phyloP scores from a whole-genome alignment of 2,113 vertebrate species.

The Mus pahari region DNA sequence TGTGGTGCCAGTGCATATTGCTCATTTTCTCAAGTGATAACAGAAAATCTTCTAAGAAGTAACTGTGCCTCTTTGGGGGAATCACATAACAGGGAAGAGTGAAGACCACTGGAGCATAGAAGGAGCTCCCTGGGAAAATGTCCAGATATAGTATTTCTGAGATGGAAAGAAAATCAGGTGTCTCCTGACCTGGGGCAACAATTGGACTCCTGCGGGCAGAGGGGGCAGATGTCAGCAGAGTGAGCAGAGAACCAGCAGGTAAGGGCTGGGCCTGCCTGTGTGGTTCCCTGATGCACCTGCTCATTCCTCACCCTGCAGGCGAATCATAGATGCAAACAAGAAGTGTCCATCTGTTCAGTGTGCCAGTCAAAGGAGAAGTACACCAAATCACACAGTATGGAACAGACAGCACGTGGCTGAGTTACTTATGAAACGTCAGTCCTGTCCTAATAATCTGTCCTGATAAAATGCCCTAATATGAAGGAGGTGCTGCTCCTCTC shows the following conservation, averaged over 20 bases:
- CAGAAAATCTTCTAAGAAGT: background rate
- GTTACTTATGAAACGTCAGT: slow-evolving; percentile 25
- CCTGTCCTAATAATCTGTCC: slow-evolving; percentile 16
- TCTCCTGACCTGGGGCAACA: rapidly evolving
- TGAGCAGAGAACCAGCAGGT: background rate
- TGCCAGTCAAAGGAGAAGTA: slow-evolving; percentile 1
- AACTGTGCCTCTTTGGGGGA: background rate
- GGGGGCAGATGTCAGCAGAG: background rate
- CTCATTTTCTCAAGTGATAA: background rate
- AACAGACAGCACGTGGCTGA: slow-evolving; percentile 3
- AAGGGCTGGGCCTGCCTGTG: background rate
- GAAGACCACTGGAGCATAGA: background rate
- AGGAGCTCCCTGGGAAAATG: background rate
- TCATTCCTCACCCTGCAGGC: background rate
- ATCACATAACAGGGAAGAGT: background rate
- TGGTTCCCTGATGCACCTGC: background rate
- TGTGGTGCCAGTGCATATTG: background rate
- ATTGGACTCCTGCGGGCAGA: background rate
- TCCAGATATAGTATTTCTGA: background rate
- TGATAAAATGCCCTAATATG: background rate
- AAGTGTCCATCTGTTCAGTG: background rate
- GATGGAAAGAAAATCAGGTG: background rate
- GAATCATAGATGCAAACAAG: background rate
- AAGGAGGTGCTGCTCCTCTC: background rate
- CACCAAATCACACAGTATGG: background rate